Evolutionary conservation across 1,140 invertebrate species (phyloP), one percentile per base, ranked within the genome.

Genomic region (Scaptomyza pallida): DNA sequence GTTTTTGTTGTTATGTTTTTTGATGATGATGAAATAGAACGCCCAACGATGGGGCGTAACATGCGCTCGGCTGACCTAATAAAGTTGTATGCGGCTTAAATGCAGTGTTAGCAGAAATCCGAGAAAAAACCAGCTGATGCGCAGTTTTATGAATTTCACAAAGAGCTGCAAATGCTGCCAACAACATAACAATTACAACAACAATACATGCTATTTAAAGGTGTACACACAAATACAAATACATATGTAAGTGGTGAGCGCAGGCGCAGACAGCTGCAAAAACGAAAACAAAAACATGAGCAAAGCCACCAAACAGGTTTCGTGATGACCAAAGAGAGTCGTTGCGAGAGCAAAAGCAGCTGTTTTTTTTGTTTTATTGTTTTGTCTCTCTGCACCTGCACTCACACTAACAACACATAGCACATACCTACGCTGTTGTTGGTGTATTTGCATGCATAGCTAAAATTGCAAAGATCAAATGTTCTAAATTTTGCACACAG

Each of bases 201-300:
- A 55, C 41, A 54, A 37, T 19, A 62, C 26, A 57, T 16, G 45
- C 54, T 50, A 65, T 51, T 56, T 52, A 67, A 50, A 23, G 52
- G 62, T 72, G 67, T 48, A 55, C 19, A 71, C 16, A 13, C 17
- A 48, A 16, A 48, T 17, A 23, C 44, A 48, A n/a, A 9, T 15
- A 57, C 12, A 12, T 8, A 23, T 26, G 23, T 16, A 51, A 15
- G 33, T 9, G 60, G 47, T 64, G 67, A 75, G 52, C 51, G 30
- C 59, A 67, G 80, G 52, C 51, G 30, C 59, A 67, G 80, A 72
- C 80, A 79, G 79, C 80, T 83, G 80, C 81, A 83, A 80, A 80
- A 85, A 51, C 35, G 69, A 85, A 86, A 86, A 85, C 80, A 85
- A 76, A 76, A 82, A 82, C 79, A 82, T 62, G 74, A 47, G 35